Base-by-base conservation (phyloP, 2,113 vertebrate genomes). In the Syngnathus scovelli region DNA sequence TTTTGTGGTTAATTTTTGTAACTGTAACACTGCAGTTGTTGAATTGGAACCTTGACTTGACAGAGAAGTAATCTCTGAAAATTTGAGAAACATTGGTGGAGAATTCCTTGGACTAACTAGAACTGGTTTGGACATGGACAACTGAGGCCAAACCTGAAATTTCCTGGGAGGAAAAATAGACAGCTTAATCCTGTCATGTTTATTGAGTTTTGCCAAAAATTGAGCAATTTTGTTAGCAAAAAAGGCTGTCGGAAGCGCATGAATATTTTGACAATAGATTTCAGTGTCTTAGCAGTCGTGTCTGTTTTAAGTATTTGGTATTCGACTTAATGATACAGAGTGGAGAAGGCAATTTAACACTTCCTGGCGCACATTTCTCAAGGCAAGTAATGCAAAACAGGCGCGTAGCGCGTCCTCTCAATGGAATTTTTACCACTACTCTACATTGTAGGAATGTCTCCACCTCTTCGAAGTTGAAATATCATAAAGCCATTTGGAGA, bases 381-480 rank as follows among this genome's bases (percentile, higher is more conserved):
- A 77, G 62, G 62, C 67, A 75, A 81, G 68, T 86, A 83, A 83
- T 83, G 76, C 66, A 83, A 87, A 81, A 79, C 79, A 82, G 88
- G 66, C 82, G 66, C 81, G 78, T 66, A 86, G 66, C 82, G 66
- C 81, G 78, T 66, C 72, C 71, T 27, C 38, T 77, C 33, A 0
- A 61, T 69, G 66, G 75, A 75, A 81, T 79, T 81, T 78, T 71
- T 75, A 83, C 66, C 76, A 76, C 81, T 61, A 72, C 73, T 66
- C 36, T 33, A 27, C 60, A 21, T 67, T 69, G 58, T 44, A 52
- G n/a, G 33, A 68, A 27, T 49, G 46, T 59, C 64, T 79, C 55
- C 66, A 58, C 74, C 59, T 71, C 60, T 59, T 72, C 37, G 64
- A 66, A 44, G 33, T 58, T 36, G 64, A 61, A 49, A 74, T 51